A percentile compares a stretch with the other conserved stretches of the same genome.
Evolutionary conservation across 2,888 invertebrate genomes (phyloP).

Genomic region (Dendrolimus houi): DNA sequence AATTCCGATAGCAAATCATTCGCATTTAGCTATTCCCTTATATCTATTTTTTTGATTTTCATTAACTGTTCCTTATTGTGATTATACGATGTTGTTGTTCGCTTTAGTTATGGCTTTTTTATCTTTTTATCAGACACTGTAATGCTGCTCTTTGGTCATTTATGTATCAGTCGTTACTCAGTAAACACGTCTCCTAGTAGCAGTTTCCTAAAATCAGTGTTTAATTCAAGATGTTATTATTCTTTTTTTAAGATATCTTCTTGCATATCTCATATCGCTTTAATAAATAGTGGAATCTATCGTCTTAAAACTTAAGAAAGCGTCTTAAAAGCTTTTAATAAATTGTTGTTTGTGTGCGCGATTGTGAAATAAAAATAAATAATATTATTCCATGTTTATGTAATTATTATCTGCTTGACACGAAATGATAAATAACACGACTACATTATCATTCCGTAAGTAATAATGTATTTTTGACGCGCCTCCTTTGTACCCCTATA

Average conservation of each 20-base stretch:
- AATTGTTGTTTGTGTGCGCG: too few species aligned
- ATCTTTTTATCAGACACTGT: not conserved
- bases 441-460: not conserved
- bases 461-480: not conserved
- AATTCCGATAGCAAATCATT: too few species aligned
- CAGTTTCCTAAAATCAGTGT: too few species aligned
- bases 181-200: slow-evolving; percentile 4
- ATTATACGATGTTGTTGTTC: not conserved
- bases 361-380: too few species aligned
- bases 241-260: too few species aligned
- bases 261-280: too few species aligned
- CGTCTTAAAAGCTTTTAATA: too few species aligned
- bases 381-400: too few species aligned
- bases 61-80: not conserved
- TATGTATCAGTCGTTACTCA: not conserved
- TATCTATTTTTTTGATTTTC: not conserved
- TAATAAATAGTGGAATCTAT: too few species aligned
- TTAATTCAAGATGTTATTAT: too few species aligned
- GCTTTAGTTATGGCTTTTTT: not conserved
- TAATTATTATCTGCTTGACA: not conserved
- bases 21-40: too few species aligned
- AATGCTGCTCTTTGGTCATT: not conserved
- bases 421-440: not conserved
- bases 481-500: not conserved
- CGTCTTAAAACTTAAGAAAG: too few species aligned